Evolutionary conservation across 1,140 invertebrate species (phyloP).

Genomic region (Pogonomyrmex californicus): DNA sequence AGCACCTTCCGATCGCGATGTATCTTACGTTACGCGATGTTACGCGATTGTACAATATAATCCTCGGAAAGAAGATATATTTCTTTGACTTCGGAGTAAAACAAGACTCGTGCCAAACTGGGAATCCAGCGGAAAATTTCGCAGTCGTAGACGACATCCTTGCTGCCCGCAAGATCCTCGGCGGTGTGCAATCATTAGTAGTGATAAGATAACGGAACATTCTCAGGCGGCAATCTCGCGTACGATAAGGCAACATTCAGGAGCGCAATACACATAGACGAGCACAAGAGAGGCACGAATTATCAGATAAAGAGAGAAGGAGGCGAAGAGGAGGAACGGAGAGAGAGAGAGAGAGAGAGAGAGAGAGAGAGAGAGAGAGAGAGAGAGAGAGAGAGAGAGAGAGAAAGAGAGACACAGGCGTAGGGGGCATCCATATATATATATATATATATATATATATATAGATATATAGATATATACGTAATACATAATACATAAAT

Average conservation of each 20-base stretch:
- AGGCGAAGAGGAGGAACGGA: background rate
- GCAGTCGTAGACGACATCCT: background rate
- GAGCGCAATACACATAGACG: constrained; percentile 62
- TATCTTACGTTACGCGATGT: constrained; percentile 4
- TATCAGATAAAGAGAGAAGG: constrained; percentile 41
- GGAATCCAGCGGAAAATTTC: constrained; percentile 29
- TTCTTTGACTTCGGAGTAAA: too few relatives aligned
- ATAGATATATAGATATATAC: background rate
- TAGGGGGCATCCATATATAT: too few relatives aligned
- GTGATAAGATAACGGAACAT: constrained; percentile 75
- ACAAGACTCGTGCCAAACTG: background rate
- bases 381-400: too few relatives aligned
- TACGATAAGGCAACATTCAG: constrained; percentile 74
- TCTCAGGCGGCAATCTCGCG: constrained; percentile 77
- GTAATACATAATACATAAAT: constrained; percentile 10
- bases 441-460: background rate
- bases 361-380: too few relatives aligned
- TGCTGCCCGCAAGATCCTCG: constrained; percentile 32
- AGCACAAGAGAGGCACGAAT: constrained; percentile 52
- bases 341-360: constrained; percentile 12
- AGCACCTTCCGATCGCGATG: constrained; percentile 2
- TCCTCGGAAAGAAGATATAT: background rate
- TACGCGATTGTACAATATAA: background rate
- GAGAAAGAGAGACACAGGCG: too few relatives aligned
- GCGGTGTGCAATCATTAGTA: constrained; percentile 76